Conservation (phyloP, 2,113 vertebrate species). For the Ariopsis seemanni region DNA sequence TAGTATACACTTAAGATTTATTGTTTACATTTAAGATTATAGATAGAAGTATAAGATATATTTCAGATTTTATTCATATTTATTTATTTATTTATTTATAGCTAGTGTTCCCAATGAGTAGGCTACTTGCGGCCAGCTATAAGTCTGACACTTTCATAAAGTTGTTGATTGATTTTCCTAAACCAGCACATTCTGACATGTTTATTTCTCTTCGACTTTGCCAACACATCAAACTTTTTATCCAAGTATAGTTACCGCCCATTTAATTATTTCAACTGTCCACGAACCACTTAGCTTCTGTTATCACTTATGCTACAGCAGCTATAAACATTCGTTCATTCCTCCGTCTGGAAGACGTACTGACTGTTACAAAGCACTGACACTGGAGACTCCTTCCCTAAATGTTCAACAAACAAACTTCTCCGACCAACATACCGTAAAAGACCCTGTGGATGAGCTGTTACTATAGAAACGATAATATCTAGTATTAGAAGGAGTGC, state of each 20-base stretch:
- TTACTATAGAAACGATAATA: not conserved
- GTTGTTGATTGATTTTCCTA: not conserved
- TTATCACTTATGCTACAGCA: not conserved
- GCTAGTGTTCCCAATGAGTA: no score
- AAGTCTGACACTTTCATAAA: no score
- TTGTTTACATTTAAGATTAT: no score
- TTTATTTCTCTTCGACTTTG: not conserved
- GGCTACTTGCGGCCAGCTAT: no score
- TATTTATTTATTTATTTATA: no score
- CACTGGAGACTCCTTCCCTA: not conserved
- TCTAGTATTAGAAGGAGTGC: not conserved
- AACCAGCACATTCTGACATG: not conserved
- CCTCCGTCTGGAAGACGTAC: not conserved
- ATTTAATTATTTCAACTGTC: not conserved
- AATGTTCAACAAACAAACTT: not conserved
- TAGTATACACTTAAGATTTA: no score
- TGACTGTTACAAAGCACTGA: not conserved
- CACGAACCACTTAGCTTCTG: not conserved
- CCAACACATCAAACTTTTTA: not conserved
- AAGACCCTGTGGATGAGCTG: not conserved
- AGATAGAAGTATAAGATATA: no score
- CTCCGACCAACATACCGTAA: not conserved
- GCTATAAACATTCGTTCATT: not conserved
- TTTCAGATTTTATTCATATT: no score
- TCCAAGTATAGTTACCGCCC: not conserved